Percentiles rank a stretch among this genome's conserved stretches.
These are phyloP conservation scores for Clivina fossor DNA, from an alignment of 2,888 invertebrate genomes.

Conservation along the genomic window DNA sequence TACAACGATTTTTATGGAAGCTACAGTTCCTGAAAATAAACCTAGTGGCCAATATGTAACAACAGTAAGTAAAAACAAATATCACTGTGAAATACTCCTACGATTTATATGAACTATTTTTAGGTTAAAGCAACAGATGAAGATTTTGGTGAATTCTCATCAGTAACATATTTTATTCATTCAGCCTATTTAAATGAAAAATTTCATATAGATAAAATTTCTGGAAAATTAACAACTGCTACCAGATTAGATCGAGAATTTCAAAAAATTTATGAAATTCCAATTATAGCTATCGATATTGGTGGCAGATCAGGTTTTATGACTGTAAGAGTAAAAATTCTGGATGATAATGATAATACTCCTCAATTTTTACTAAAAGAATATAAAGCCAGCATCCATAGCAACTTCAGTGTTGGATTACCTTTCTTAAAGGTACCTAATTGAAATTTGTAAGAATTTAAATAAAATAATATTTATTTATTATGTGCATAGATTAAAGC, in stretches of 20 bases:
- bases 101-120: slow-evolving; percentile 1
- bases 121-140: slow-evolving; percentile 77
- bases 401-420: slow-evolving; percentile 59
- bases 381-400: slow-evolving; percentile 73
- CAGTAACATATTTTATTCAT: slow-evolving; percentile 75
- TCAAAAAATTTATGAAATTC: slow-evolving; percentile 70
- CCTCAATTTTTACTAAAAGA: slow-evolving; percentile 75
- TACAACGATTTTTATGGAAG: slow-evolving; percentile 74
- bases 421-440: slow-evolving; percentile 60
- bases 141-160: slow-evolving; percentile 77
- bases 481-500: slow-evolving; percentile 61
- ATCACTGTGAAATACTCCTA: too few species aligned
- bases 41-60: slow-evolving; percentile 74
- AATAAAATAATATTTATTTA: slow-evolving; percentile 13
- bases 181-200: slow-evolving; percentile 71
- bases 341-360: slow-evolving; percentile 82
- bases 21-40: slow-evolving; percentile 79
- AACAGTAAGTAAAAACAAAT: slow-evolving; percentile 61
- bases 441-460: not conserved
- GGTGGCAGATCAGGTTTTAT: slow-evolving; percentile 78
- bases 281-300: slow-evolving; percentile 79
- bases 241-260: slow-evolving; percentile 72
- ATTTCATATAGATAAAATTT: slow-evolving; percentile 71
- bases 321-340: slow-evolving; percentile 75
- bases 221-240: slow-evolving; percentile 69